These are phyloP conservation scores for Sinocyclocheilus anophthalmus DNA, from an alignment of 2,113 vertebrate species.

Conservation along the genomic window DNA sequence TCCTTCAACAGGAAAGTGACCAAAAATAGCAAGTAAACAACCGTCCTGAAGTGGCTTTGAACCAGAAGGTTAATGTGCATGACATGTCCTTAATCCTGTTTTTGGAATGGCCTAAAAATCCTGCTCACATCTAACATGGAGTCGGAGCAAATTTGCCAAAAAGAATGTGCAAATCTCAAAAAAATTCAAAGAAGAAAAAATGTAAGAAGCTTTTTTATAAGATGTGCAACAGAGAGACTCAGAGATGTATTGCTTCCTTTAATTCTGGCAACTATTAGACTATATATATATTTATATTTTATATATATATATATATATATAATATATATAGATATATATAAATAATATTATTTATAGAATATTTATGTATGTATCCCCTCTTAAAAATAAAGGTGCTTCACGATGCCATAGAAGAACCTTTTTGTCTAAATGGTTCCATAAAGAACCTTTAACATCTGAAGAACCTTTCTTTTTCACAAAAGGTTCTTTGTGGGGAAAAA, in stretches of 20 bases:
- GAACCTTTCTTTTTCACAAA: too few relatives aligned
- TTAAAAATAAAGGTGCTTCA: too few relatives aligned
- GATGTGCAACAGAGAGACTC: background rate
- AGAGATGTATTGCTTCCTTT: background rate
- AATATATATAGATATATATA: too few relatives aligned
- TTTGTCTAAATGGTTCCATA: too few relatives aligned
- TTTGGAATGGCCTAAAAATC: background rate
- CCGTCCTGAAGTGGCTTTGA: background rate
- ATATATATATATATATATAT: too few relatives aligned
- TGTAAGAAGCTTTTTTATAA: background rate
- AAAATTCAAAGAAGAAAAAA: too few relatives aligned
- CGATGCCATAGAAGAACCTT: too few relatives aligned
- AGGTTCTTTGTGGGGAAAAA: too few relatives aligned
- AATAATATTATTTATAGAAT: too few relatives aligned
- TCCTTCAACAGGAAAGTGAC: conserved; percentile 6
- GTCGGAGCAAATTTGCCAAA: background rate
- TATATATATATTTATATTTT: too few relatives aligned
- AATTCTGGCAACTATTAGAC: background rate
- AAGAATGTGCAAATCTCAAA: background rate
- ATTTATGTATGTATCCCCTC: too few relatives aligned
- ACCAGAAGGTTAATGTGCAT: background rate
- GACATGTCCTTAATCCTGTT: background rate
- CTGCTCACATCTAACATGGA: background rate
- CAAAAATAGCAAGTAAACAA: background rate
- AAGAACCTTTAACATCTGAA: too few relatives aligned